phyloP scores from a whole-genome alignment of 1,140 invertebrate species.

The Drosophila sp. region DNA sequence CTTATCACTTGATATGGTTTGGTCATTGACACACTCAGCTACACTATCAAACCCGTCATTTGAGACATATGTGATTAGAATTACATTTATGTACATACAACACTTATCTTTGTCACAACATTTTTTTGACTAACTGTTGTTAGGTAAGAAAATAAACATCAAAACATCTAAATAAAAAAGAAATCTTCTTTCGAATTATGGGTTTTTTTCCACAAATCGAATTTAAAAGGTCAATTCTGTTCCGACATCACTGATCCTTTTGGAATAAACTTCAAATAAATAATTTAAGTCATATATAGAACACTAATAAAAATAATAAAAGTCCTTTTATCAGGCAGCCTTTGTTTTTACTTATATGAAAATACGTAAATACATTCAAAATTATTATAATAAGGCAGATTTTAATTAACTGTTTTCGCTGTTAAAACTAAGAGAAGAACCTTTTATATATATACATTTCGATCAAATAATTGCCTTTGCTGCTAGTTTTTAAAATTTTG shows the following conservation, averaged over 20 bases:
- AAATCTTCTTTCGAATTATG: no score
- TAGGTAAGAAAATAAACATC: no score
- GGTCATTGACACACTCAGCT: slow-evolving; percentile 32
- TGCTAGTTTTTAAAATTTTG: slow-evolving; percentile 23
- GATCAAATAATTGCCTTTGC: slow-evolving; percentile 4
- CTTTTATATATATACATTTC: neutral
- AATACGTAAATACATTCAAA: slow-evolving; percentile 16
- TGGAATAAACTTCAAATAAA: no score
- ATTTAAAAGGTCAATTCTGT: no score
- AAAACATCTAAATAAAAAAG: no score
- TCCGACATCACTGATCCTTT: neutral
- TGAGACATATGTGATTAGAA: neutral
- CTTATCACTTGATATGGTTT: slow-evolving; percentile 30
- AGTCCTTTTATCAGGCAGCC: slow-evolving; percentile 9
- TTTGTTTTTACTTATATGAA: slow-evolving; percentile 20
- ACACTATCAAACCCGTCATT: slow-evolving; percentile 23
- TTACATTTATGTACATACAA: neutral
- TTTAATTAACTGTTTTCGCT: slow-evolving; percentile 12
- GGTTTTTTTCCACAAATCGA: no score
- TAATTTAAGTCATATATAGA: neutral
- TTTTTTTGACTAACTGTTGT: no score
- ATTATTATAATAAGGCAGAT: slow-evolving; percentile 13
- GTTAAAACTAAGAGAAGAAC: neutral
- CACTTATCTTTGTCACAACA: no score
- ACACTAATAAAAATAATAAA: neutral